Evolutionary conservation across 2,113 vertebrate genomes (phyloP).

Genomic region (Jaculus jaculus): DNA sequence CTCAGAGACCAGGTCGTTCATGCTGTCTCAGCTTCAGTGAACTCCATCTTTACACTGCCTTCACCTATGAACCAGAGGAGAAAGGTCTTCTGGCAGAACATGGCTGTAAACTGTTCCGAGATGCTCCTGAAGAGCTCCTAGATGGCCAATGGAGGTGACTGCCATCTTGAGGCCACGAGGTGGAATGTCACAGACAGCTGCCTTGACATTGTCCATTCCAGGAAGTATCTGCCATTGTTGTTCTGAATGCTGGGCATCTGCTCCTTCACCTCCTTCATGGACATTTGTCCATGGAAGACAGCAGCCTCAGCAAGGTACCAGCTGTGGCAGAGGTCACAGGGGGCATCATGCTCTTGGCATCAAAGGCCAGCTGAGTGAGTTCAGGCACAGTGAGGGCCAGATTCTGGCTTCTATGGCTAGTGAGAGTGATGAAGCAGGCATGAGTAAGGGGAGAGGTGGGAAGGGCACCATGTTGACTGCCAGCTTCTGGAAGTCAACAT

Average conservation of each 20-base stretch:
- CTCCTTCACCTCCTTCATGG: constrained; percentile 96
- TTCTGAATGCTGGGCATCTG: constrained; percentile 96
- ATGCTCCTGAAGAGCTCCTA: constrained; percentile 95
- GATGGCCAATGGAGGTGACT: constrained; percentile 95
- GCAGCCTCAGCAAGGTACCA: constrained; percentile 93
- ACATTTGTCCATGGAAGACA: constrained; percentile 95
- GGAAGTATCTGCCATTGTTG: constrained; percentile 96
- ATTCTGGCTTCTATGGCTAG: constrained; percentile 95
- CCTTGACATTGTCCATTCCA: constrained; percentile 96
- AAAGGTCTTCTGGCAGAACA: constrained; percentile 95
- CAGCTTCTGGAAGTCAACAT: constrained; percentile 93
- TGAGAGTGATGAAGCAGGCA: constrained; percentile 94
- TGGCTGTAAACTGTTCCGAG: constrained; percentile 95
- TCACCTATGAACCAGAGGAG: constrained; percentile 95
- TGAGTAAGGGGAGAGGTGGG: constrained; percentile 95
- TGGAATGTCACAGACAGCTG: constrained; percentile 93
- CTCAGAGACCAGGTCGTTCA: constrained; percentile 95
- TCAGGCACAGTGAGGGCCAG: constrained; percentile 93
- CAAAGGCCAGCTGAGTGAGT: constrained; percentile 95
- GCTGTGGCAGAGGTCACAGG: constrained; percentile 93
- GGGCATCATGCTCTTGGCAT: constrained; percentile 97
- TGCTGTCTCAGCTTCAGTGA: constrained; percentile 96
- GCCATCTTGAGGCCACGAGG: constrained; percentile 95
- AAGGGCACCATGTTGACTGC: constrained; percentile 97
- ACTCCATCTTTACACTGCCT: constrained; percentile 94